These are phyloP conservation scores for Chloroclysta siterata DNA, from an alignment of 2,888 invertebrate species.

Conservation along the genomic window DNA sequence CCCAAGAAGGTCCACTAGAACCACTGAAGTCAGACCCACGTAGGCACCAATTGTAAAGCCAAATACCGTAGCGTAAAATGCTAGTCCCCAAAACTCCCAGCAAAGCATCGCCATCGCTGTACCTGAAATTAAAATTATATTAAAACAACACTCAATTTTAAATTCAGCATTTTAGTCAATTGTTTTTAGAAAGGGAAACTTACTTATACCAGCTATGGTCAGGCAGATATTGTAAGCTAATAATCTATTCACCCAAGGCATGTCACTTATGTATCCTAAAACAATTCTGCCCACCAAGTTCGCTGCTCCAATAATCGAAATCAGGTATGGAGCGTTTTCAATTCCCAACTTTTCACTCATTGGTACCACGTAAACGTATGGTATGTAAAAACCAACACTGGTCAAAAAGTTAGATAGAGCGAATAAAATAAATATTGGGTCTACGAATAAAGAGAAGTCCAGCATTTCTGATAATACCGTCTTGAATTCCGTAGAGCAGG, in stretches of 20 bases:
- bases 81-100: conserved; percentile 88
- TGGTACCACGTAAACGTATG: conserved; percentile 93
- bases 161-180: neutral
- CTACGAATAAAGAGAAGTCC: conserved; percentile 92
- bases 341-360: conserved; percentile 88
- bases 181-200: conserved; percentile 64
- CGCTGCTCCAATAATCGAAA: conserved; percentile 93
- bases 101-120: conserved; percentile 93
- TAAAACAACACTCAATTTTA: neutral
- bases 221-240: conserved; percentile 95
- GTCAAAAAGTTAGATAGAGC: conserved; percentile 97
- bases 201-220: conserved; percentile 94
- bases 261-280: conserved; percentile 94
- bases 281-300: conserved; percentile 96
- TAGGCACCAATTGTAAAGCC: conserved; percentile 98
- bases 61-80: conserved; percentile 91
- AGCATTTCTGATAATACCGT: conserved; percentile 92
- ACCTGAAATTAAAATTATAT: conserved; percentile 76
- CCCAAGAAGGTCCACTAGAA: conserved; percentile 97
- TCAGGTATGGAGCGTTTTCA: conserved; percentile 87
- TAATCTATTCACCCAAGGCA: conserved; percentile 95
- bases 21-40: conserved; percentile 98
- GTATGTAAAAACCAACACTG: conserved; percentile 97
- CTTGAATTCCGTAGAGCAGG: conserved; percentile 88
- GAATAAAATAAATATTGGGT: conserved; percentile 95